Conservation (phyloP, 2,888 invertebrate genomes). For the Siphlonurus alternatus region DNA sequence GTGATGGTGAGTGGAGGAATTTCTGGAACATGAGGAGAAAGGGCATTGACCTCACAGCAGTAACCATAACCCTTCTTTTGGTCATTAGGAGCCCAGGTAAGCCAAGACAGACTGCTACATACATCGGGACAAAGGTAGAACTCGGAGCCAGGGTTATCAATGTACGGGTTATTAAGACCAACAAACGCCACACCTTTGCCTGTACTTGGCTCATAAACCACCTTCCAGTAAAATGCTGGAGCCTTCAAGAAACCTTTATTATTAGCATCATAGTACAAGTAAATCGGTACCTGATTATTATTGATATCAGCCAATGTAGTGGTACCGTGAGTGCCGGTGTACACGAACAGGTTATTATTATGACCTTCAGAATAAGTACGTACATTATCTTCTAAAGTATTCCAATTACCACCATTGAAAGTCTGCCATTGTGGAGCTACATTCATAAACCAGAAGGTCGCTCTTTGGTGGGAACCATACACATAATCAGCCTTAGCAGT, state of each 20-base stretch:
- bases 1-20: constrained; percentile 35
- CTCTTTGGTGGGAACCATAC: too few relatives aligned
- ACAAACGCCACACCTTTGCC: not conserved
- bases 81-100: constrained; percentile 35
- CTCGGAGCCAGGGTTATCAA: not conserved
- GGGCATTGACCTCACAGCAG: constrained; percentile 40
- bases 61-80: constrained; percentile 39
- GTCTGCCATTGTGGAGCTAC: too few relatives aligned
- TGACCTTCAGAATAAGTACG: too few relatives aligned
- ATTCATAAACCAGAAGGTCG: too few relatives aligned
- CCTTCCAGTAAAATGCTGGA: not conserved
- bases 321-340: not conserved
- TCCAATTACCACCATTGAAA: too few relatives aligned
- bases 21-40: constrained; percentile 33
- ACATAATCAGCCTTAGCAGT: too few relatives aligned
- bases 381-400: constrained; percentile 13
- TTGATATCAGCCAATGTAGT: constrained; percentile 20
- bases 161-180: not conserved
- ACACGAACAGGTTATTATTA: not conserved
- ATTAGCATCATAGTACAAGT: not conserved
- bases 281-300: constrained; percentile 8
- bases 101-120: constrained; percentile 29
- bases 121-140: constrained; percentile 32
- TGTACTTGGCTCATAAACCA: too few relatives aligned
- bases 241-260: not conserved